These are phyloP conservation scores for Melipona quadrifasciata DNA, from an alignment of 1,140 invertebrate genomes.

Conservation along the genomic window DNA sequence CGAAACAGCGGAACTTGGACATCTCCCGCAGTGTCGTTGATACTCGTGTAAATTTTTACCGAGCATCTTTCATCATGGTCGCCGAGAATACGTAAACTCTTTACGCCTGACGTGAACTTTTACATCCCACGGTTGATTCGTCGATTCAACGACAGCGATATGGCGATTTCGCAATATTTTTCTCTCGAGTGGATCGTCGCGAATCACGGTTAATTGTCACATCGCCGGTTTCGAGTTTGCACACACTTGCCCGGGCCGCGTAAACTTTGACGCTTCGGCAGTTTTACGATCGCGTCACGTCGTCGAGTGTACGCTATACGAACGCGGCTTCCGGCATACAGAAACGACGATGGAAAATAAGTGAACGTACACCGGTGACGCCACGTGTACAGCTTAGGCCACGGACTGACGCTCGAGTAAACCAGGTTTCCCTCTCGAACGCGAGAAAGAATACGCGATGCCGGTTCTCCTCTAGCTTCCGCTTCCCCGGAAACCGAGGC, in stretches of 20 bases:
- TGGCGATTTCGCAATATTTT: too few relatives aligned
- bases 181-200: too few relatives aligned
- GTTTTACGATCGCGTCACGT: not conserved
- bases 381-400: slow-evolving; percentile 24
- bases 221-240: not conserved
- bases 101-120: slow-evolving; percentile 31
- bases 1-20: not conserved
- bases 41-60: slow-evolving; percentile 40
- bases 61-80: slow-evolving; percentile 10
- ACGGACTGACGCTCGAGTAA: slow-evolving; percentile 14
- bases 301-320: not conserved
- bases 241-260: not conserved
- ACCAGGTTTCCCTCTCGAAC: not conserved
- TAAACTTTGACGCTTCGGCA: not conserved
- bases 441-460: not conserved
- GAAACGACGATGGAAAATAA: slow-evolving; percentile 13
- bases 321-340: not conserved
- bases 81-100: not conserved
- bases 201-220: not conserved
- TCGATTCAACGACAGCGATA: too few relatives aligned
- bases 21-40: slow-evolving; percentile 17
- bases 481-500: not conserved
- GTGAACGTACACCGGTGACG: not conserved
- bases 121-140: not conserved
- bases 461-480: not conserved